Percentiles rank a stretch among this genome's conserved stretches.
phyloP scores from a whole-genome alignment of 2,797 vertebrate species.

The Columba guinea region DNA sequence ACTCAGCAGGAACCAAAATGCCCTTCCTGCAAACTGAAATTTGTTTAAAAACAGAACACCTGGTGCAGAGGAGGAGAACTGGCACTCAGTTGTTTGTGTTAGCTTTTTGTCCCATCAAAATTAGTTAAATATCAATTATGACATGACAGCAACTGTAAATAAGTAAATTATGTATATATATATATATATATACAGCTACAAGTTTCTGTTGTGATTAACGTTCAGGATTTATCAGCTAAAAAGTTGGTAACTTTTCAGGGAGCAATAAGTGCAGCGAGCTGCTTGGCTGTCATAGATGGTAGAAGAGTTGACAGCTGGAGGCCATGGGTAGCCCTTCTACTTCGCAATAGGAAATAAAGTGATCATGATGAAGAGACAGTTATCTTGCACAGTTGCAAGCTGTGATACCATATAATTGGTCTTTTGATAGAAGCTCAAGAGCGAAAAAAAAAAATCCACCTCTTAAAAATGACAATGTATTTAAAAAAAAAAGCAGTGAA shows the following conservation, averaged over 20 bases:
- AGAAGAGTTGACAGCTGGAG: background rate
- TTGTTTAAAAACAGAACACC: fast-evolving
- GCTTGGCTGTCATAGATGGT: background rate
- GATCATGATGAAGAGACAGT: background rate
- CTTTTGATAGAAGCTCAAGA: background rate
- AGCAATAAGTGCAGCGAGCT: background rate
- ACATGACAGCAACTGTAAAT: background rate
- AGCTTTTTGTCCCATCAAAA: background rate
- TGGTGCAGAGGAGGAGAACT: background rate
- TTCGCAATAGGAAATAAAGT: background rate
- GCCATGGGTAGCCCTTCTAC: background rate
- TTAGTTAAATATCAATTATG: background rate
- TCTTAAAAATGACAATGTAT: background rate
- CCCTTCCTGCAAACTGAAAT: background rate
- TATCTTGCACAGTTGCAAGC: background rate
- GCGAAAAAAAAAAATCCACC: background rate
- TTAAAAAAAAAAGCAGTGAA: background rate
- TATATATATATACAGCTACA: background rate
- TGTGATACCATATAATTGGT: background rate
- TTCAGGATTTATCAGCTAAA: background rate
- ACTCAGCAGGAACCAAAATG: background rate
- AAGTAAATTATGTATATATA: background rate
- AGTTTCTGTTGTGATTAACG: background rate
- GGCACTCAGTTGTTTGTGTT: background rate
- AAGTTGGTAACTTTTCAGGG: background rate